Base-by-base conservation (phyloP, 2,113 vertebrate species). In the Petrocephalus microphthalmus region DNA sequence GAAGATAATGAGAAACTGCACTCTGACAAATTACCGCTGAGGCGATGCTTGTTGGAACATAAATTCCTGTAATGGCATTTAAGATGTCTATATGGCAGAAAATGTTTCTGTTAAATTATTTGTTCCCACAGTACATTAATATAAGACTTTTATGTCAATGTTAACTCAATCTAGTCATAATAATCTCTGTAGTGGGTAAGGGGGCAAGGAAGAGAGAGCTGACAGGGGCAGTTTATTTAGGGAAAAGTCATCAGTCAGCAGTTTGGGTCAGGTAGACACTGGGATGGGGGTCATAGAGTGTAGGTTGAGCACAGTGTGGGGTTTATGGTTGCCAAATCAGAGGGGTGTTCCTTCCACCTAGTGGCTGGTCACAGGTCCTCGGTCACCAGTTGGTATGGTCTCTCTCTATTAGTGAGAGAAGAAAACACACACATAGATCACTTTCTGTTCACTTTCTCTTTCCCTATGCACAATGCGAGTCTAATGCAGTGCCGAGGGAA, bases 11-110 rank as follows among this genome's bases (percentile, higher is more conserved):
- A 85, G 51, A 56, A 85, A 53, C 54, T 85, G 71, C 51, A 85
- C 51, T 49, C 84, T 49, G 25, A 54, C 49, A 56, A 85, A 54
- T 85, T 85, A n/a, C 52, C 29, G 56, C 84, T 85, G 84, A 85
- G n/a, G 22, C 13, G 17, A 85, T 49, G 25, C 84, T 85, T 56
- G 84, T 85, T 54, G 84, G 19, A 85, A 85, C 84, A 85, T 56
- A 85, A 85, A 85, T 85, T 85, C 49, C 84, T 54, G 52, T 85
- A 54, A 85, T 85, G 52, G n/a, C 25, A 54, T 85, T 33, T 54
- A 33, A 54, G 51, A 37, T 56, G 52, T 85, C 45, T 85, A 54
- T 85, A 52, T 85, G 51, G 51, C 52, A 29, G 84, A 49, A 54
- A 54, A 54, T 53, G 84, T 29, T 33, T 85, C 29, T 54, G 25